Conservation (phyloP, 2,888 invertebrate genomes). For the Tricholauxania praeusta region DNA sequence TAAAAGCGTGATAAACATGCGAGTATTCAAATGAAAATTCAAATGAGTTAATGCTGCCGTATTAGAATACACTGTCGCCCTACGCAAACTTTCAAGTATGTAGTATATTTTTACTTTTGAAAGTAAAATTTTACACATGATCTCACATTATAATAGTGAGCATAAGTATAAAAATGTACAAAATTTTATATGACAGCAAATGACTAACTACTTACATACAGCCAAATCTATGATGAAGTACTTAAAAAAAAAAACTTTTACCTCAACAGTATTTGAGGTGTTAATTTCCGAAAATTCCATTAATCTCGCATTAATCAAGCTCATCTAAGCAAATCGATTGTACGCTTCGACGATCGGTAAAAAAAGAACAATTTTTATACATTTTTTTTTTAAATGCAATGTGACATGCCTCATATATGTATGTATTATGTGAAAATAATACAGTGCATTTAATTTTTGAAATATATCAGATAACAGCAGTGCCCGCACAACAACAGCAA, state of each 20-base stretch:
- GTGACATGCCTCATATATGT: neutral
- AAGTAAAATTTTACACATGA: too few species aligned
- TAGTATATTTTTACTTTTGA: too few species aligned
- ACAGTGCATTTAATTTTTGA: slow-evolving; percentile 2
- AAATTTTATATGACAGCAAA: too few species aligned
- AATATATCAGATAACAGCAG: slow-evolving; percentile 14
- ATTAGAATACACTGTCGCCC: too few species aligned
- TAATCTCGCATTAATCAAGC: neutral
- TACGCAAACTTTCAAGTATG: too few species aligned
- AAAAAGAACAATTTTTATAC: neutral
- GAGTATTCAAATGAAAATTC: too few species aligned
- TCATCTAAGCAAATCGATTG: slow-evolving; percentile 23
- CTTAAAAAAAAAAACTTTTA: neutral
- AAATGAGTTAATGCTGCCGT: too few species aligned
- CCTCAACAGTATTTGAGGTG: neutral
- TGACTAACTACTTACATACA: neutral
- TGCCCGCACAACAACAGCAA: slow-evolving; percentile 9
- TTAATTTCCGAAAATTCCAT: neutral
- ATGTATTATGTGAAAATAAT: slow-evolving; percentile 2
- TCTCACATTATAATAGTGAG: too few species aligned
- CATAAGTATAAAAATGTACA: too few species aligned
- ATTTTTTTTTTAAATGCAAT: neutral
- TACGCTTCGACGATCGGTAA: neutral
- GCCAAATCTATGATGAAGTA: neutral
- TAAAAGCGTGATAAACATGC: too few species aligned